Evolutionary conservation across 2,888 invertebrate species (phyloP), one percentile per base, ranked within the genome.

Genomic region (Brachynemurus nebulosus): DNA sequence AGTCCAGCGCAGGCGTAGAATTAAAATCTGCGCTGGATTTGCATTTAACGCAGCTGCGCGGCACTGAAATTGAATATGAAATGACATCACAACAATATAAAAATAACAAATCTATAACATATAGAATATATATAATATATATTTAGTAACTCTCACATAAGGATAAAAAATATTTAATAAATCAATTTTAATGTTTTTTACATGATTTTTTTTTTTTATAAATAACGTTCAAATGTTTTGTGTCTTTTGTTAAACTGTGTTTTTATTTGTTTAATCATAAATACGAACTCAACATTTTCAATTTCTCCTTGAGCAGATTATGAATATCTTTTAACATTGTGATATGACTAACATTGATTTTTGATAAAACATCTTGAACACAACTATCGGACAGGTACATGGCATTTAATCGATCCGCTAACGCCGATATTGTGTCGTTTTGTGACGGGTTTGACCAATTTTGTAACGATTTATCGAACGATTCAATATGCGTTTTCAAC

Each of bases 241-340:
- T n/a, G n/a, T n/a, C n/a, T n/a, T n/a, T n/a, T n/a, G n/a, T 23
- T 6, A 7, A 14, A 12, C 7, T 23, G 30, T 30, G 30, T 30
- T n/a, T 30, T n/a, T 21, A n/a, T 42, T 25, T 35, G 25, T n/a
- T n/a, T 46, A n/a, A n/a, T n/a, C 60, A 67, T 56, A 63, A 62
- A 49, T 65, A 52, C 55, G 59, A 64, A 54, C 67, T 68, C 46
- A 73, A 58, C 53, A 71, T 69, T 58, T 71, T 74, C 5, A 65
- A 56, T 64, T 76, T 77, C 52, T 64, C 67, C 53, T 68, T 70
- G 45, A 76, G 59, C 50, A 73, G 64, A 51, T 67, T 64, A 51
- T 64, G 66, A 7, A 75, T 59, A 50, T 76, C 74, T 30, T 61
- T 64, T 12, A 72, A 55, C 52, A 74, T 68, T 5, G 67, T 66